Evolutionary conservation across 2,113 vertebrate genomes (phyloP).

Genomic region (Pelvicachromis taeniatus): DNA sequence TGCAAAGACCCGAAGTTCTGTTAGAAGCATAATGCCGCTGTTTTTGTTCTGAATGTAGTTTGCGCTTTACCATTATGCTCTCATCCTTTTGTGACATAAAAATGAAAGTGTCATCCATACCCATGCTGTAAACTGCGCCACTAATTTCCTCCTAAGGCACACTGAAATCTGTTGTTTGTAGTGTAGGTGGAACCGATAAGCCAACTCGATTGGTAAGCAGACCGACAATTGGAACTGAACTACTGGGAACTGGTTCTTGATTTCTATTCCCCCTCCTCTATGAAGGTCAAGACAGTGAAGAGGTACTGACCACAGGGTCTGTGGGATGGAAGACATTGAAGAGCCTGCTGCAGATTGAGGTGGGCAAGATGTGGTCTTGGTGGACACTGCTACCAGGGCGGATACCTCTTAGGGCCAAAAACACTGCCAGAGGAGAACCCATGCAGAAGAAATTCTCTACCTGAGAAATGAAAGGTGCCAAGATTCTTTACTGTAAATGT

Average conservation of each 20-base stretch:
- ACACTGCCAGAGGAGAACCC: constrained; percentile 96
- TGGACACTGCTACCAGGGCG: constrained; percentile 85
- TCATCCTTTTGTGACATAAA: neutral
- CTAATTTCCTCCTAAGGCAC: neutral
- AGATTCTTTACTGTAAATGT: neutral
- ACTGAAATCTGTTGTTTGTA: neutral
- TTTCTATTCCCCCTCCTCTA: neutral
- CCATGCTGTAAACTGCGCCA: neutral
- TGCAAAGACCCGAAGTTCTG: neutral
- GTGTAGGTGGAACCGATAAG: neutral
- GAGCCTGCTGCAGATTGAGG: constrained; percentile 86
- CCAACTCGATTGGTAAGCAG: neutral
- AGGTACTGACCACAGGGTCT: constrained; percentile 90
- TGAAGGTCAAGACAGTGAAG: neutral
- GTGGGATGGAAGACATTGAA: constrained; percentile 97
- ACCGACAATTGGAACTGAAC: neutral
- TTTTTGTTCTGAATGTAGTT: neutral
- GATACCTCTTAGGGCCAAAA: constrained; percentile 92
- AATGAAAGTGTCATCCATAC: neutral
- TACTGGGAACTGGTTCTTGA: neutral
- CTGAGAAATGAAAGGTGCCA: constrained; percentile 60
- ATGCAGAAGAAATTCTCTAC: constrained; percentile 99
- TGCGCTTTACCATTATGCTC: no score
- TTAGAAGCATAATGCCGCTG: neutral
- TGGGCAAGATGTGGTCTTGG: constrained; percentile 95